phyloP scores from a whole-genome alignment of 1,140 invertebrate species.

The Samia ricini region DNA sequence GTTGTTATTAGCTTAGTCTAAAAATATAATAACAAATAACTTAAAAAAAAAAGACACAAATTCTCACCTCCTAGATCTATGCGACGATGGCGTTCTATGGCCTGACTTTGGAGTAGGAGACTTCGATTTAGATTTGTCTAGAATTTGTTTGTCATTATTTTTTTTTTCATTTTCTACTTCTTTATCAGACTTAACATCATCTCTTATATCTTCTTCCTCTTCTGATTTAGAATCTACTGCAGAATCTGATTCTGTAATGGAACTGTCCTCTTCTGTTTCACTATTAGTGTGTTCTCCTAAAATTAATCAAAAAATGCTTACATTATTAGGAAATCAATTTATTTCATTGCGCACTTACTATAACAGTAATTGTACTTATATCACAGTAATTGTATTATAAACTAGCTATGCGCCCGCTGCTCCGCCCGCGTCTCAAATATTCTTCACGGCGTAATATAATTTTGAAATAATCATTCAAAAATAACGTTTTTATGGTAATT shows the following conservation, averaged over 20 bases:
- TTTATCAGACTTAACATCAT: conserved; percentile 67
- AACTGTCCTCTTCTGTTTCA: conserved; percentile 72
- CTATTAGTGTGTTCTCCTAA: conserved; percentile 64
- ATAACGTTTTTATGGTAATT: no score
- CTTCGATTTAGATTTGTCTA: conserved; percentile 56
- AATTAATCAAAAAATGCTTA: conserved; percentile 24
- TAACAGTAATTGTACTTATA: no score
- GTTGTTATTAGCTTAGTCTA: not conserved
- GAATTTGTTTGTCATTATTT: conserved; percentile 51
- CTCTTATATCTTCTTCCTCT: conserved; percentile 58
- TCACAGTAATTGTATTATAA: no score
- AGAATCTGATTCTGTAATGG: conserved; percentile 76
- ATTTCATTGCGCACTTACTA: no score
- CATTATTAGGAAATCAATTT: no score
- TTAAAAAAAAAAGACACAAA: not conserved
- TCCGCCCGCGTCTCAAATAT: no score
- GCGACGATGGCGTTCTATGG: conserved; percentile 50
- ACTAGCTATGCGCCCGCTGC: no score
- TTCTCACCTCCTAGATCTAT: conserved; percentile 53
- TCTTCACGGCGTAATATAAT: no score
- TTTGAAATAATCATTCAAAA: no score
- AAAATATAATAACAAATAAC: not conserved
- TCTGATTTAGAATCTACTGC: conserved; percentile 72
- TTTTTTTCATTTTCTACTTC: conserved; percentile 52
- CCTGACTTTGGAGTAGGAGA: conserved; percentile 53